These are phyloP conservation scores for Oasisia sp. DNA, from an alignment of 2,888 invertebrate genomes.

Conservation along the genomic window DNA sequence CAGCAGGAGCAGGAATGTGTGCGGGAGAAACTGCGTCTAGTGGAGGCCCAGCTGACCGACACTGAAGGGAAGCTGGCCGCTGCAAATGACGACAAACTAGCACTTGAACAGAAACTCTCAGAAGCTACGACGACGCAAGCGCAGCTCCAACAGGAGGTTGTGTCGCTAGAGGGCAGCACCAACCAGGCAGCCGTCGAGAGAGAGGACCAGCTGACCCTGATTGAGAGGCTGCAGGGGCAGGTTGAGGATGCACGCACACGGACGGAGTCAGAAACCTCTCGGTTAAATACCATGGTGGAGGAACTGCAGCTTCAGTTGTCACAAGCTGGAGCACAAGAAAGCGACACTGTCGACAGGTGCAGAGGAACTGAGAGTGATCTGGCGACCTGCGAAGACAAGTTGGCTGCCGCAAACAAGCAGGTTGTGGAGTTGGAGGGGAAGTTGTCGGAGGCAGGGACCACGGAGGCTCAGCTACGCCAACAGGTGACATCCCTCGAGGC, in stretches of 20 bases:
- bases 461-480: neutral
- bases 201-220: neutral
- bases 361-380: neutral
- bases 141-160: neutral
- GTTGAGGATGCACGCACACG: neutral
- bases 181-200: neutral
- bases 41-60: neutral
- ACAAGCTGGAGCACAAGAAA: neutral
- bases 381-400: neutral
- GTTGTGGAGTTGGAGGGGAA: neutral
- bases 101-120: neutral
- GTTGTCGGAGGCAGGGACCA: neutral
- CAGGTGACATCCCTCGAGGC: neutral
- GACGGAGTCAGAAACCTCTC: neutral
- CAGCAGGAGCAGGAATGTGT: neutral
- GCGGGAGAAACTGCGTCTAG: neutral
- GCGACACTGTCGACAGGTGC: neutral
- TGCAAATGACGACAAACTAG: neutral
- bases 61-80: neutral
- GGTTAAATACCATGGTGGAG: neutral
- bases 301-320: neutral
- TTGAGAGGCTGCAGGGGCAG: neutral
- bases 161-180: neutral
- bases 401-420: neutral
- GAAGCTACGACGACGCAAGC: neutral